phyloP scores from a whole-genome alignment of 1,140 invertebrate genomes.

The Drosophila busckii region DNA sequence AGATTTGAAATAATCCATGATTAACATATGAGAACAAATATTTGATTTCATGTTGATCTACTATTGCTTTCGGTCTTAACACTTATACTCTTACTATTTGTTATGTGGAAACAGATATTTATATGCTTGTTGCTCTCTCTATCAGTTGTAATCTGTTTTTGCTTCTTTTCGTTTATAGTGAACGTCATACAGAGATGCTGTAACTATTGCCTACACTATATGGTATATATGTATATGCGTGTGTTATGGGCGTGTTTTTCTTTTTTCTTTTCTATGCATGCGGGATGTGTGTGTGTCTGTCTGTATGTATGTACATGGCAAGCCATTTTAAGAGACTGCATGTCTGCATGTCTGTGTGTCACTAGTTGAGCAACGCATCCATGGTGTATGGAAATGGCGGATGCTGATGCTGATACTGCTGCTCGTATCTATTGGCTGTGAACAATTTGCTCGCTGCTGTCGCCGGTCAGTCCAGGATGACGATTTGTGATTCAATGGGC shows the following conservation, averaged over 20 bases:
- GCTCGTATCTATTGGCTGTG: constrained; percentile 59
- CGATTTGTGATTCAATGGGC: constrained; percentile 82
- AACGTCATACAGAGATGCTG: constrained; percentile 61
- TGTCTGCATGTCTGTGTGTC: constrained; percentile 36
- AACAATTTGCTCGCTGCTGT: constrained; percentile 62
- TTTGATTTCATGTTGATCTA: constrained; percentile 48
- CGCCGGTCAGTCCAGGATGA: constrained; percentile 85
- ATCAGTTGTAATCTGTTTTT: constrained; percentile 36
- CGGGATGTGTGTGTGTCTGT: constrained; percentile 26
- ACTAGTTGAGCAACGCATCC: constrained; percentile 83
- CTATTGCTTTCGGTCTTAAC: constrained; percentile 59
- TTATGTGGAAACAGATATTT: constrained; percentile 56
- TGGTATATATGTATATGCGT: constrained; percentile 18
- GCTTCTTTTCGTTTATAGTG: constrained; percentile 13
- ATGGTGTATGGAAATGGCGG: constrained; percentile 82
- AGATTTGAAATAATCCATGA: constrained; percentile 43
- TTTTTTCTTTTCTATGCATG: constrained; percentile 26
- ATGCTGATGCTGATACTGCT: constrained; percentile 69
- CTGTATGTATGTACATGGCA: constrained; percentile 66
- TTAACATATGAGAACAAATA: constrained; percentile 66
- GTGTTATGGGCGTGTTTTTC: constrained; percentile 19
- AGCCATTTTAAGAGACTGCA: constrained; percentile 57
- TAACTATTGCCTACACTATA: constrained; percentile 60
- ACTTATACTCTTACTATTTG: constrained; percentile 71
- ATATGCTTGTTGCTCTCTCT: constrained; percentile 59